Conservation (phyloP, 23 tunicate species). For the Oikopleura albicans region DNA sequence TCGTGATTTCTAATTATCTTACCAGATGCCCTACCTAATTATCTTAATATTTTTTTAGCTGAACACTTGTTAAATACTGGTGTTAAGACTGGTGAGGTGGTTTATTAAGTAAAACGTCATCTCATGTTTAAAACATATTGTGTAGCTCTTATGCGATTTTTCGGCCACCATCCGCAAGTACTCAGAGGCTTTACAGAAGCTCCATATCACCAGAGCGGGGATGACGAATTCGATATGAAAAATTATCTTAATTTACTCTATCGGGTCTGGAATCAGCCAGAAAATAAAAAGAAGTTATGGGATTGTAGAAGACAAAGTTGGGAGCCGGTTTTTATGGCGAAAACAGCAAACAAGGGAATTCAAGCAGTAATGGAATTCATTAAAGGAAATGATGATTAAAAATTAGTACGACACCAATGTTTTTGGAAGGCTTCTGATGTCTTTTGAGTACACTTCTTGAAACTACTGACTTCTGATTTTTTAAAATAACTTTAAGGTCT, state of each 20-base stretch:
- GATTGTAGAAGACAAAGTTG: background rate
- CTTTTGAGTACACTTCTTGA: too few relatives aligned
- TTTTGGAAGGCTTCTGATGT: too few relatives aligned
- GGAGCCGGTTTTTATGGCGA: background rate
- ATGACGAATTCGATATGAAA: background rate
- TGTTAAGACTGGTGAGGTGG: too few relatives aligned
- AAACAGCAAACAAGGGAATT: background rate
- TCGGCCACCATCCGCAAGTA: conserved; percentile 12
- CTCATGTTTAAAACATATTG: too few relatives aligned
- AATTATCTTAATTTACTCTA: background rate
- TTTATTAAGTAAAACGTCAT: too few relatives aligned
- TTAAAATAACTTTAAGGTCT: too few relatives aligned
- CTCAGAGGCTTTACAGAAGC: background rate
- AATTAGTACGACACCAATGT: too few relatives aligned
- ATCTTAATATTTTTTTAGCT: too few relatives aligned
- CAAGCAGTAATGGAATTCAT: background rate
- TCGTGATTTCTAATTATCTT: too few relatives aligned
- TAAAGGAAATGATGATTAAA: background rate
- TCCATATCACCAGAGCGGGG: background rate
- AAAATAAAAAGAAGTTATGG: background rate
- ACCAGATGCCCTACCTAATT: too few relatives aligned
- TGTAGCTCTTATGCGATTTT: background rate
- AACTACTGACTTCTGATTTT: too few relatives aligned
- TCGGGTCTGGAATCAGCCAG: background rate
- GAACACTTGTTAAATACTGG: too few relatives aligned